phyloP scores from a whole-genome alignment of 1,140 invertebrate species.

The Heliconius congener region DNA sequence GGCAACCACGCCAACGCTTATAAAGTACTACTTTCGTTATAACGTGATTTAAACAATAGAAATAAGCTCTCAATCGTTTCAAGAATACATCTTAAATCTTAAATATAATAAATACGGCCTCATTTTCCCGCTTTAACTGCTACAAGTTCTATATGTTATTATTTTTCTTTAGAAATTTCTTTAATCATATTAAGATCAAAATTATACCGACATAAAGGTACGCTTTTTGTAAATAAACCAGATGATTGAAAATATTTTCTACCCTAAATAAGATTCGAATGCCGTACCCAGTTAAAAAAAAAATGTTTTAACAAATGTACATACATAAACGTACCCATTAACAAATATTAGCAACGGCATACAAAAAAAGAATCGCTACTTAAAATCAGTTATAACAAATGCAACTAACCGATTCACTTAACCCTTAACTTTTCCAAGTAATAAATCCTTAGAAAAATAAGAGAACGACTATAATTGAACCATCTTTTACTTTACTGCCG shows the following conservation, averaged over 20 bases:
- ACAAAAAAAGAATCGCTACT: not conserved
- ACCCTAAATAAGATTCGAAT: too few relatives aligned
- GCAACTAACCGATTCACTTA: conserved; percentile 10
- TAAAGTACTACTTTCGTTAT: not conserved
- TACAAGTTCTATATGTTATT: conserved; percentile 53
- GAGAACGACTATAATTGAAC: conserved; percentile 3
- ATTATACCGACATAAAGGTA: too few relatives aligned
- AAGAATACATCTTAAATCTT: conserved; percentile 18
- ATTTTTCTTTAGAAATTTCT: not conserved
- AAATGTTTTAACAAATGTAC: too few relatives aligned
- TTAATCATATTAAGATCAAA: not conserved
- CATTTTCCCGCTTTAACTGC: conserved; percentile 64
- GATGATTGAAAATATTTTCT: too few relatives aligned
- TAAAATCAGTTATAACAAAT: not conserved
- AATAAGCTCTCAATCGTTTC: conserved; percentile 14
- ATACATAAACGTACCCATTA: not conserved
- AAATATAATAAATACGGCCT: conserved; percentile 18
- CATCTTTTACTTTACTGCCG: conserved; percentile 23
- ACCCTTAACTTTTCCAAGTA: conserved; percentile 5
- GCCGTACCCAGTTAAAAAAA: too few relatives aligned
- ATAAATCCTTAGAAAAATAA: conserved; percentile 9
- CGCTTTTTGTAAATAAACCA: too few relatives aligned
- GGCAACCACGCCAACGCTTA: not conserved
- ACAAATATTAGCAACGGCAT: not conserved
- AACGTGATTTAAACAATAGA: conserved; percentile 5